Evolutionary conservation across 2,888 invertebrate genomes (phyloP).

Genomic region (Oegoconia quadripuncta): DNA sequence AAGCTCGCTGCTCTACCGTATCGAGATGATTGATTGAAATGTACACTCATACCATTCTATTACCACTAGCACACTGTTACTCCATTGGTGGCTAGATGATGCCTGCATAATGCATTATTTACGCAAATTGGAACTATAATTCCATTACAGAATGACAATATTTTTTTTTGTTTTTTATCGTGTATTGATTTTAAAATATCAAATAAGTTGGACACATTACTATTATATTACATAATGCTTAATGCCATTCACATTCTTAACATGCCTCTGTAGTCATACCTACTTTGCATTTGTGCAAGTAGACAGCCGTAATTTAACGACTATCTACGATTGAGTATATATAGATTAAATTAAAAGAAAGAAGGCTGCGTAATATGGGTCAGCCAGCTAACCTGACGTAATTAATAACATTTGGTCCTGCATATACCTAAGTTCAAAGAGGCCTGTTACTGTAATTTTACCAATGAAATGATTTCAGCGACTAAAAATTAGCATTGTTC

Average conservation of each 20-base stretch:
- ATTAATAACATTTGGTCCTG: slow-evolving; percentile 19
- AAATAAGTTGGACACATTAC: no score
- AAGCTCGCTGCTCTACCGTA: neutral
- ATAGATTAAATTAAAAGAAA: slow-evolving; percentile 16
- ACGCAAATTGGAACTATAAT: neutral
- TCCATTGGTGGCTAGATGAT: neutral
- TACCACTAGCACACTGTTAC: neutral
- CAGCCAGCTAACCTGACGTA: slow-evolving; percentile 7
- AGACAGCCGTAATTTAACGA: slow-evolving; percentile 6
- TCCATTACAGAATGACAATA: neutral
- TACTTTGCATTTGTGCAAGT: slow-evolving; percentile 8
- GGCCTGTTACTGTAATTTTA: no score
- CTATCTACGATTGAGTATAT: no score
- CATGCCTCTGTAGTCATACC: neutral
- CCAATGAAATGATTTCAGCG: no score
- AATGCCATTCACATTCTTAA: slow-evolving; percentile 2
- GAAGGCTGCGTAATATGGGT: slow-evolving; percentile 12
- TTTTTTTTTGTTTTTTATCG: no score
- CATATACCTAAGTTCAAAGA: slow-evolving; percentile 9
- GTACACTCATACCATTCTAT: no score
- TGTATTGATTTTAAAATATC: no score
- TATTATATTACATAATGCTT: slow-evolving; percentile 1
- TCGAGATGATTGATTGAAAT: slow-evolving; percentile 1
- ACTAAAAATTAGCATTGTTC: no score
- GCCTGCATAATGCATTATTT: slow-evolving; percentile 1